These are phyloP conservation scores for Seira musarum DNA, from an alignment of 2,888 invertebrate genomes.

Conservation along the genomic window DNA sequence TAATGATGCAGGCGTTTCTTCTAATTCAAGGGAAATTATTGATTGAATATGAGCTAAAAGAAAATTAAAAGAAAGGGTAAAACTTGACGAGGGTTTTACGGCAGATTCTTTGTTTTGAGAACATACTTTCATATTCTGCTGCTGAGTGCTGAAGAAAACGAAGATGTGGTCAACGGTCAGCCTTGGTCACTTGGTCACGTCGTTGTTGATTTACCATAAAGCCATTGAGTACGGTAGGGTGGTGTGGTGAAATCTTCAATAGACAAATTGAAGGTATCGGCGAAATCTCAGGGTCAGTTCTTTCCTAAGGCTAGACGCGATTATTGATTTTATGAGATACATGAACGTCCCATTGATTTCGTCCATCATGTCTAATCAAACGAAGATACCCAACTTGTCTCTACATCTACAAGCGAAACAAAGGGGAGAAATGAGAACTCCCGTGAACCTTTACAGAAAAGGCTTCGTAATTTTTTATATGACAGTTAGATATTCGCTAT, in stretches of 20 bases:
- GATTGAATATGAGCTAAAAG: no score
- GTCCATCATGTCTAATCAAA: constrained; percentile 1
- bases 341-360: constrained; percentile 2
- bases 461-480: constrained; percentile 3
- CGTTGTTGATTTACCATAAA: no score
- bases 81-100: no score
- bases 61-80: no score
- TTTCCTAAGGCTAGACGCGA: not conserved
- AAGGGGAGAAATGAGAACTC: constrained; percentile 21
- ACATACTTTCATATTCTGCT: no score
- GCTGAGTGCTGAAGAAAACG: no score
- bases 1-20: no score
- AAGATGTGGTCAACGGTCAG: no score
- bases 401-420: not conserved
- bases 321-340: constrained; percentile 12
- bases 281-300: constrained; percentile 25
- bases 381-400: not conserved
- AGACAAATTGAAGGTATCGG: constrained; percentile 38
- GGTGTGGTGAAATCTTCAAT: constrained; percentile 33
- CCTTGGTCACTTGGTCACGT: no score
- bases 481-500: not conserved
- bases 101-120: no score
- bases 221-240: no score
- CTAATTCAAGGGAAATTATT: no score
- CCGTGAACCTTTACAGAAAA: constrained; percentile 29